Evolutionary conservation across 2,113 vertebrate genomes (phyloP), one percentile per base, ranked within the genome.

Genomic region (Percopsis transmontana): DNA sequence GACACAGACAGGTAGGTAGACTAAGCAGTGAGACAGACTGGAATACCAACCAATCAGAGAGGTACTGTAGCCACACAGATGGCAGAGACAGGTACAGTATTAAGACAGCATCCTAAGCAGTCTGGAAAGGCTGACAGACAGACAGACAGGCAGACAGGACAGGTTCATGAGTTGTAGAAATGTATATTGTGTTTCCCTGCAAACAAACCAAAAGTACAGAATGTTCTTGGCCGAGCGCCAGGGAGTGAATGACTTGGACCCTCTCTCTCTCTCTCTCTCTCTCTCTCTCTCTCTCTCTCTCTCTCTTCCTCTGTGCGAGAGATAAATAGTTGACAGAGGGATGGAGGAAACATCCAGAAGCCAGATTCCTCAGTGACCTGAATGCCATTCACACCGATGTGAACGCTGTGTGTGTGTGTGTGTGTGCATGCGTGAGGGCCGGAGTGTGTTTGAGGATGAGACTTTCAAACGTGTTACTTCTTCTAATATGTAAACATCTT

Each of bases 151-250:
- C 70, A 73, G 80, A 82, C 87, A 90, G 87, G 86, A 85, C 85
- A 79, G 82, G 78, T 79, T 87, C 62, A 82, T 86, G 83, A 81
- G 74, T 83, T 87, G 88, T 91, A 87, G 73, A 90, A 91, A 91
- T 75, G 65, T 92, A 88, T 87, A 89, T 80, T 74, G 66, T 70
- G 65, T 83, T 87, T 90, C 91, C 89, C 90, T 85, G 92, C 87
- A 90, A 90, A 85, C 88, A 82, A 79, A 91, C 80, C 84, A 80
- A 90, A 87, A 88, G 94, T 90, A 94, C 93, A 93, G 91, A 91
- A 92, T 94, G 91, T 94, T 93, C 93, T 92, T 95, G 94, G 93
- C 81, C 11, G 38, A 14, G 39, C 2, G 60, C 77, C 67, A 58
- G 74, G 6, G 39, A 59, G 68, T 77, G 85, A 90, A 90, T 88